Conservation (phyloP, 2,113 vertebrate species). For the Actenoides lindsayi region DNA sequence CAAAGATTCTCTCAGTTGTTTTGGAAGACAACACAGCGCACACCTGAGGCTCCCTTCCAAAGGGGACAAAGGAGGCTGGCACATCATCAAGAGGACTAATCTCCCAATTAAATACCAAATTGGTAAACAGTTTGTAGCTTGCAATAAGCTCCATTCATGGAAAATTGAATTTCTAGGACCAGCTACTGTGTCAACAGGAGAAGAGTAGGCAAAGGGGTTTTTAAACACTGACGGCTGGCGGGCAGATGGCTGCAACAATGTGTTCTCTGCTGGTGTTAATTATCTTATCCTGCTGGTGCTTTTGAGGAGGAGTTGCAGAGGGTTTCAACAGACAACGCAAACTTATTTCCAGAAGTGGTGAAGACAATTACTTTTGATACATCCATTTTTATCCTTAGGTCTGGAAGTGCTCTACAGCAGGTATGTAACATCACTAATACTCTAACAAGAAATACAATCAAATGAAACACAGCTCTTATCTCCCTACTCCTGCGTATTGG, state of each 20-base stretch:
- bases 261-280: constrained; percentile 5
- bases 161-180: constrained; percentile 4
- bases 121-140: background rate
- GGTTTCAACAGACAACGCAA: background rate
- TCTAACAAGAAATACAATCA: rapidly evolving
- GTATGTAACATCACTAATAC: rapidly evolving
- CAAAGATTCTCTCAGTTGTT: background rate
- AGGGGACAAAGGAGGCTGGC: background rate
- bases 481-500: background rate
- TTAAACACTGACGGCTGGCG: background rate
- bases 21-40: background rate
- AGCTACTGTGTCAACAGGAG: background rate
- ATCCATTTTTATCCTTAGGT: background rate
- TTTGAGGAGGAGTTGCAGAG: background rate
- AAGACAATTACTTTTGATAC: background rate
- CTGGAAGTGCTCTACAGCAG: background rate
- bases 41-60: background rate
- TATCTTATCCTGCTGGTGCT: background rate
- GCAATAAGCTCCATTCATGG: background rate
- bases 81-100: background rate
- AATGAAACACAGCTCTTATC: background rate
- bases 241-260: constrained; percentile 36
- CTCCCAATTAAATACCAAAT: background rate
- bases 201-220: background rate
- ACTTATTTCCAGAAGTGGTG: background rate